Evolutionary conservation across 1,140 invertebrate species (phyloP).

Genomic region (Anadara kagoshimensis): DNA sequence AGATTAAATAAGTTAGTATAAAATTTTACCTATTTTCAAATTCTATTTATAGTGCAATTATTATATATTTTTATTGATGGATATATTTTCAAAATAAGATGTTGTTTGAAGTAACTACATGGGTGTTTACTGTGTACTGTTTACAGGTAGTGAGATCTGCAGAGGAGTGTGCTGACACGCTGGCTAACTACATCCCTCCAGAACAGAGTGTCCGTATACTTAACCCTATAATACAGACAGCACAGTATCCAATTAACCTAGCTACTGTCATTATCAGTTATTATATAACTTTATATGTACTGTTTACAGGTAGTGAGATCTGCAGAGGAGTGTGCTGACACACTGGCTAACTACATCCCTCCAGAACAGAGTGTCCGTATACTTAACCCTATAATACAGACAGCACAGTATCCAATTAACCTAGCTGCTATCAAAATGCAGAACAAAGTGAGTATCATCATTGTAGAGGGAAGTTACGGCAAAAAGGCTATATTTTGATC

Average conservation of each 20-base stretch:
- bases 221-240: constrained; percentile 89
- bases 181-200: constrained; percentile 83
- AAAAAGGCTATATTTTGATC: too few species aligned
- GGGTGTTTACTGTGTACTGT: too few species aligned
- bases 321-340: constrained; percentile 81
- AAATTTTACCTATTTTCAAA: too few species aligned
- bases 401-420: constrained; percentile 88
- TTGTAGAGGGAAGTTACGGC: too few species aligned
- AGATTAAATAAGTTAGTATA: too few species aligned
- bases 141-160: constrained; percentile 77
- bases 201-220: constrained; percentile 81
- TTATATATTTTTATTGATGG: too few species aligned
- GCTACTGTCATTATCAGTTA: too few species aligned
- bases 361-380: constrained; percentile 81
- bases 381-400: constrained; percentile 87
- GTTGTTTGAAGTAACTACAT: too few species aligned
- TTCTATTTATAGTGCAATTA: too few species aligned
- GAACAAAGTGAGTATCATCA: constrained; percentile 80
- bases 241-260: constrained; percentile 88
- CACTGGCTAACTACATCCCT: constrained; percentile 84
- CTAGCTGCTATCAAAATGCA: constrained; percentile 95
- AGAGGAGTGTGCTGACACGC: constrained; percentile 82
- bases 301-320: constrained; percentile 75
- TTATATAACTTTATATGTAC: too few species aligned
- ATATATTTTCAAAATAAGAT: too few species aligned